These are phyloP conservation scores for Sandelia bainsii DNA, from an alignment of 2,797 vertebrate species.

Conservation along the genomic window DNA sequence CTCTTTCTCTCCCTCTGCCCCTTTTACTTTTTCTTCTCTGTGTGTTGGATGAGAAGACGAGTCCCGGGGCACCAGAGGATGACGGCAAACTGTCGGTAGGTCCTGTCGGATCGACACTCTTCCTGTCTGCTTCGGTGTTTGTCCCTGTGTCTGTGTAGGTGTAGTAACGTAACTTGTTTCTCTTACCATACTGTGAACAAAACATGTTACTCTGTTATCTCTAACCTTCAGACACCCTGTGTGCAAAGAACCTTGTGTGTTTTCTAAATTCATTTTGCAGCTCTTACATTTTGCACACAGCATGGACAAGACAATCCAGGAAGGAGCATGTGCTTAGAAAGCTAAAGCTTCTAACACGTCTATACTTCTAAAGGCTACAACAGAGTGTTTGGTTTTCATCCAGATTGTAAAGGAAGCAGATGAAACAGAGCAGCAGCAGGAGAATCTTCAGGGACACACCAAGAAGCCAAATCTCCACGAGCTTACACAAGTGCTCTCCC, in stretches of 20 bases:
- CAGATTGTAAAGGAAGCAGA: conserved; percentile 23
- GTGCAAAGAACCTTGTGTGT: conserved; percentile 46
- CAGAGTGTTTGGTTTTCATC: conserved; percentile 26
- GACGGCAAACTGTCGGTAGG: conserved; percentile 94
- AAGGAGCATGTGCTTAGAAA: conserved; percentile 40
- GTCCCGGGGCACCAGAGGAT: conserved; percentile 88
- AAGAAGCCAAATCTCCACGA: conserved; percentile 25
- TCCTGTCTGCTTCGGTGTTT: conserved; percentile 66
- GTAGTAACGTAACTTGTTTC: conserved; percentile 46
- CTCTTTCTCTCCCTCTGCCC: conserved; percentile 54
- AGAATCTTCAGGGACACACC: conserved; percentile 26
- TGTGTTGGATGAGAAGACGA: conserved; percentile 86
- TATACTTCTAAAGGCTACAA: not conserved
- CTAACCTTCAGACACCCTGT: conserved; percentile 54
- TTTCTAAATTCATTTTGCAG: conserved; percentile 27
- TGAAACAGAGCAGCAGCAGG: conserved; percentile 31
- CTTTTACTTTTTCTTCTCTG: conserved; percentile 80
- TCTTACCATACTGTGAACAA: conserved; percentile 52
- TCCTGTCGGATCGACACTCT: conserved; percentile 77
- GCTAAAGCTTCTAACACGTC: conserved; percentile 20
- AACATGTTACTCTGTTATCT: conserved; percentile 51
- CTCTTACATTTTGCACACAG: conserved; percentile 29
- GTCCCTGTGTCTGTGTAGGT: conserved; percentile 66
- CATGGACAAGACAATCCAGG: conserved; percentile 50
- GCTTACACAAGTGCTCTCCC: conserved; percentile 32